Evolutionary conservation across 2,888 invertebrate genomes (phyloP), one percentile per base, ranked within the genome.

Genomic region (Drosophila anomalipes): DNA sequence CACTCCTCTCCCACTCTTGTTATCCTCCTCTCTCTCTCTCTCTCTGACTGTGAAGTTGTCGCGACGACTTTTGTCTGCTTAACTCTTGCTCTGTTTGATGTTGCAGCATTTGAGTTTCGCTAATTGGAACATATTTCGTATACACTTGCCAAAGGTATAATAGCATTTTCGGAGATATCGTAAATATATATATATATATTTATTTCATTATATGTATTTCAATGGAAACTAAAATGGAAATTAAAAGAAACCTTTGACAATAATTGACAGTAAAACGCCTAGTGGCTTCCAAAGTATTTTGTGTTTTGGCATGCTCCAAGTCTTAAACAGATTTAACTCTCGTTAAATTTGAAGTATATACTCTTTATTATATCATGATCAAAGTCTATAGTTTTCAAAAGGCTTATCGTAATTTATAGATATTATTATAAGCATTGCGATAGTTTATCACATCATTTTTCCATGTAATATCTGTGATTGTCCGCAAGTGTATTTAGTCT

Each of bases 81-180:
- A 37, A 16, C 30, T 49, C 28, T 22, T 32, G 51, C 39, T 39
- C 53, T 63, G 51, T 35, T 39, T 37, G 59, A 64, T 70, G 70
- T 89, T 86, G 49, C 85, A 91, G 59, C 86, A 91, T 89, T 90
- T 86, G 81, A 79, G 81, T 77, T 47, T 70, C 82, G 79, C 91
- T 91, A 91, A 91, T 91, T 91, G 91, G 91, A 88, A 91, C 85
- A 91, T 91, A 91, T 87, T 54, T 70, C 58, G 41, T 58, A 30
- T 58, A 22, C 30, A 30, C 58, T 58, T 22, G 16, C 58, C 5
- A 5, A 22, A 28, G 41, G 41, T 41, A 41, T 16, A 30, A 16
- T 16, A 3, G n/a, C 7, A 12, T 39, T 28, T 19, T 14, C 1
- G 1, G 10, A 41, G 12, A 22, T 22, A 22, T 12, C 22, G 0